Evolutionary conservation across 2,113 vertebrate species (phyloP).

Genomic region (Anolis sagrei): DNA sequence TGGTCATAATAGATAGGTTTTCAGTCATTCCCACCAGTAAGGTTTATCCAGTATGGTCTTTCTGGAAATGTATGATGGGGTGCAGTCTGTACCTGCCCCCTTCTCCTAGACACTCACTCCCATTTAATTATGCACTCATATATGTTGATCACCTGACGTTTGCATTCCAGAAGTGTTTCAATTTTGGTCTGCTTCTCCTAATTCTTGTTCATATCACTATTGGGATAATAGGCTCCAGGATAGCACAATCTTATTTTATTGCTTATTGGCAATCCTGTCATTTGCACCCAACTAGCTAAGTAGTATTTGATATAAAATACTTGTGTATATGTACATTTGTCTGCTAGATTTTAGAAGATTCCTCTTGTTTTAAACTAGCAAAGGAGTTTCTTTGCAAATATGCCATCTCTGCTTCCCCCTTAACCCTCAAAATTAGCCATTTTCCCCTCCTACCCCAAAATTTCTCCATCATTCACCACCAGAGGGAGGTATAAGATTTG

Average conservation of each 20-base stretch:
- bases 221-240: neutral
- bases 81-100: neutral
- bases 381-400: neutral
- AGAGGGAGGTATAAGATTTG: slow-evolving; percentile 39
- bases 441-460: neutral
- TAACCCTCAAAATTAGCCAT: neutral
- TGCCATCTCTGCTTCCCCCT: neutral
- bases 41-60: neutral
- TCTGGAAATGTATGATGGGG: too few species aligned
- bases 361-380: neutral
- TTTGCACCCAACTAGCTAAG: neutral
- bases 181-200: too few species aligned
- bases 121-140: neutral
- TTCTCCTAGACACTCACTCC: neutral
- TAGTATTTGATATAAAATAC: neutral
- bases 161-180: neutral
- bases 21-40: neutral
- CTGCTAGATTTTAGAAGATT: neutral
- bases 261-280: neutral
- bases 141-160: neutral
- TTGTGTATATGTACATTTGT: too few species aligned
- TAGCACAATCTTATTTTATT: neutral
- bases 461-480: slow-evolving; percentile 24
- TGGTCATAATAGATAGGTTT: neutral
- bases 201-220: neutral